Conservation (phyloP, 2,113 vertebrate species). For the Chrysemys picta region DNA sequence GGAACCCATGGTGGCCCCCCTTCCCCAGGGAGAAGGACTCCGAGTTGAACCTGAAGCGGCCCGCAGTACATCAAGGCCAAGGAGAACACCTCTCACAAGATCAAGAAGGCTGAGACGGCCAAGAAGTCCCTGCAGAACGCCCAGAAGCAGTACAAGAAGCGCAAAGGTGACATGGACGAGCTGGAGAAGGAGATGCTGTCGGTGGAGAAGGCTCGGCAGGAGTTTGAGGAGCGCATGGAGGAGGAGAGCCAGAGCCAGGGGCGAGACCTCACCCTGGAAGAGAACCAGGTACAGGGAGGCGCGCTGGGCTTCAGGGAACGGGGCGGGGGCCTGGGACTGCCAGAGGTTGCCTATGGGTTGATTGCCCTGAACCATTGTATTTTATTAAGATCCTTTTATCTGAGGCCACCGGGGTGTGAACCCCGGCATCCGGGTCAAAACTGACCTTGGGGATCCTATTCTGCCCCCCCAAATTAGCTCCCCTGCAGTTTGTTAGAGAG, state of each 20-base stretch:
- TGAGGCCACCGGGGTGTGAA: too few species aligned
- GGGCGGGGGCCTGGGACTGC: too few species aligned
- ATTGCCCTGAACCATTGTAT: too few species aligned
- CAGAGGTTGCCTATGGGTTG: background rate
- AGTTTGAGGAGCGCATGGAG: constrained; percentile 97
- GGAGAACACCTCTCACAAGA: constrained; percentile 97
- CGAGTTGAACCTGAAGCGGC: constrained; percentile 94
- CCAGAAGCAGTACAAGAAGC: constrained; percentile 95
- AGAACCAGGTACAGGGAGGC: constrained; percentile 87
- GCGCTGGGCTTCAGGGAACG: too few species aligned
- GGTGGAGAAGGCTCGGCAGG: constrained; percentile 91
- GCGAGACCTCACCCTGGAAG: constrained; percentile 91
- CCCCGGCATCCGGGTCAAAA: too few species aligned
- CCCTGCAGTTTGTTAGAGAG: background rate
- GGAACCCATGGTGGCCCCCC: background rate
- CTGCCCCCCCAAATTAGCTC: too few species aligned
- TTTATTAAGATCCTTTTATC: background rate
- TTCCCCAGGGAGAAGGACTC: constrained; percentile 90
- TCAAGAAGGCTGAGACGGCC: constrained; percentile 93
- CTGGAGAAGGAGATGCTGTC: constrained; percentile 93
- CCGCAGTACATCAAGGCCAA: constrained; percentile 98
- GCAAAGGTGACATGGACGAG: constrained; percentile 96
- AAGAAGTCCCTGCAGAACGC: constrained; percentile 92
- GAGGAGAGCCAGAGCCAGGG: constrained; percentile 97
- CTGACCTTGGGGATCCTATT: background rate